These are phyloP conservation scores for Masticophis lateralis DNA, from an alignment of 2,797 vertebrate genomes.

Conservation along the genomic window DNA sequence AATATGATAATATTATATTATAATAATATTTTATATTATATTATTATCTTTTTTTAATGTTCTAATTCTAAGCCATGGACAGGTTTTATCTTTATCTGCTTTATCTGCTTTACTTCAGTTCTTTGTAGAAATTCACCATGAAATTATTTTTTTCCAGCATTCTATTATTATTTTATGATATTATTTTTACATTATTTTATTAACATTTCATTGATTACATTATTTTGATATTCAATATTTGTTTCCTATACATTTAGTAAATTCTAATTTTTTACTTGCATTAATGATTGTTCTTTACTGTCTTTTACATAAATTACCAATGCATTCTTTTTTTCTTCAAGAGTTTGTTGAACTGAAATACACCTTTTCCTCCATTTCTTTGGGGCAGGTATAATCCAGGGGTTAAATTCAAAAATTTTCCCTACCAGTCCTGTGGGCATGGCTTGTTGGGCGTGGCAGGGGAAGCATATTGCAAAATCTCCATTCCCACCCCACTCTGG, in stretches of 20 bases:
- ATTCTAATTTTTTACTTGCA: background rate
- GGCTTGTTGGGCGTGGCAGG: too few species aligned
- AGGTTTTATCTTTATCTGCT: background rate
- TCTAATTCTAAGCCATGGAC: background rate
- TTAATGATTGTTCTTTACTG: background rate
- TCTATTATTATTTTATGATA: background rate
- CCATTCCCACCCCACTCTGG: too few species aligned
- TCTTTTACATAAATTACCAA: background rate
- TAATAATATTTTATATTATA: background rate
- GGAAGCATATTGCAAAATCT: too few species aligned
- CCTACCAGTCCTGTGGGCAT: too few species aligned
- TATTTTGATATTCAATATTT: background rate
- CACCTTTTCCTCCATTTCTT: background rate
- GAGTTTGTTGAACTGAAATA: background rate
- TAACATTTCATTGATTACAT: background rate
- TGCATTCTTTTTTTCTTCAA: background rate
- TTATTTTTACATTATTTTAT: background rate
- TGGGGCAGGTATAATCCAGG: background rate
- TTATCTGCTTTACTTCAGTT: background rate
- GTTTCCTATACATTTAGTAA: background rate
- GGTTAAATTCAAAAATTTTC: too few species aligned
- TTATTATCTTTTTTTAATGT: background rate
- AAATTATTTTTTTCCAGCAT: background rate
- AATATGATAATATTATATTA: background rate
- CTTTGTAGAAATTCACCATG: background rate